Base-by-base conservation (phyloP, 2,888 invertebrate species). In the Apodemia duryi region DNA sequence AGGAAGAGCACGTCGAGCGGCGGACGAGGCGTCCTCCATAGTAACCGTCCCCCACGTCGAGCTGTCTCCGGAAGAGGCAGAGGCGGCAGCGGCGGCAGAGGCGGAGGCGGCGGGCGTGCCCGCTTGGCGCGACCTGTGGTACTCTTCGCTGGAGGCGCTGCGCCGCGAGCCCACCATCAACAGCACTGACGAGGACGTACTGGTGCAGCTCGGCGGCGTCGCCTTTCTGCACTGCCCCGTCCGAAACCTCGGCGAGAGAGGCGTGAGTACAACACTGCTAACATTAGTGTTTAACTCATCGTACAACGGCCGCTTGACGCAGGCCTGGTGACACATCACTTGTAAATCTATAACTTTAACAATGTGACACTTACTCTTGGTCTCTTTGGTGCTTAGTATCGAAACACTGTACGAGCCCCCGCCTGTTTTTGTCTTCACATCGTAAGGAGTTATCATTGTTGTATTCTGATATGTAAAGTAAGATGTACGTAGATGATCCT, bases 191-290 rank as follows among this genome's bases (percentile, higher is more conserved):
- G 95, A 95, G 74, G 95, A 96, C 83, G 94, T 95, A 72, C 94
- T 95, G 62, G 96, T 94, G 73, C 96, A 96, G 85, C 93, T 96
- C 68, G 96, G 96, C 63, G 94, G 95, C 66, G 94, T 95, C 60
- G 96, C 96, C 71, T 96, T 95, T 88, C 93, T 96, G 76, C 96
- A 96, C 85, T 97, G 97, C 86, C 94, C 95, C 79, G 96, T 96
- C 78, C 93, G 95, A 67, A 94, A 94, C 86, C 93, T 95, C 73
- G 95, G 94, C 74, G 96, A 96, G 83, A 92, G 96, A 79, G 95
- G 95, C 76, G 95, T 95, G 77, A 84, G 92, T n/a, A 10, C 10
- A 43, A 43, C 43, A 11, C 11, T 43, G 7, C 41, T 41, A 11
- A 13, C 21, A 21, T 21, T 21, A 21, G 21, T 11, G 0, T 46